Conservation (phyloP, 2,797 vertebrate genomes). For the Cirrhinus molitorella region DNA sequence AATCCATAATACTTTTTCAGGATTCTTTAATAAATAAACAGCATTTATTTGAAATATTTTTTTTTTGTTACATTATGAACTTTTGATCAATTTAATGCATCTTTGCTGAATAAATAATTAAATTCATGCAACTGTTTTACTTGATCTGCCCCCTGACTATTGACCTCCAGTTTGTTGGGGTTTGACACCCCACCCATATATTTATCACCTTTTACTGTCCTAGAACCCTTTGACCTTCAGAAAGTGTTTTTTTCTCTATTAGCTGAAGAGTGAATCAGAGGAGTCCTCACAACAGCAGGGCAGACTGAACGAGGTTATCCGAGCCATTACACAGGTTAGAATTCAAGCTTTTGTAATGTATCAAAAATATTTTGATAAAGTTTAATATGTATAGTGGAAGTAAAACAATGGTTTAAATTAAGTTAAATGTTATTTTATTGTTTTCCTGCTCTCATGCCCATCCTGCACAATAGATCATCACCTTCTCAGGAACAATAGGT, state of each 20-base stretch:
- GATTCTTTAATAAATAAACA: neutral
- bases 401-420: neutral
- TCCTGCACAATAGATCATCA: constrained; percentile 80
- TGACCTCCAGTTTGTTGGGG: neutral
- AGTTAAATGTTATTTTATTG: neutral
- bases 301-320: constrained; percentile 91
- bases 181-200: neutral
- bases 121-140: neutral
- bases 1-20: too few species aligned
- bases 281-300: constrained; percentile 89
- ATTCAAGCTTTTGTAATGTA: neutral
- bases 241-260: constrained; percentile 36
- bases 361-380: neutral
- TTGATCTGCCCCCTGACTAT: neutral
- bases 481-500: constrained; percentile 89
- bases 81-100: neutral
- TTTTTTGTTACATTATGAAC: neutral
- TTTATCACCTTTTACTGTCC: neutral
- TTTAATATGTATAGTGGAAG: neutral
- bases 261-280: constrained; percentile 88
- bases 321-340: constrained; percentile 88
- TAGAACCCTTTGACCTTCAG: neutral
- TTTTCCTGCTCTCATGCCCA: neutral
- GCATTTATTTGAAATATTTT: neutral
- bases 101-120: neutral